Evolutionary conservation across 2,797 vertebrate species (phyloP).

Genomic region (Tinamus major): DNA sequence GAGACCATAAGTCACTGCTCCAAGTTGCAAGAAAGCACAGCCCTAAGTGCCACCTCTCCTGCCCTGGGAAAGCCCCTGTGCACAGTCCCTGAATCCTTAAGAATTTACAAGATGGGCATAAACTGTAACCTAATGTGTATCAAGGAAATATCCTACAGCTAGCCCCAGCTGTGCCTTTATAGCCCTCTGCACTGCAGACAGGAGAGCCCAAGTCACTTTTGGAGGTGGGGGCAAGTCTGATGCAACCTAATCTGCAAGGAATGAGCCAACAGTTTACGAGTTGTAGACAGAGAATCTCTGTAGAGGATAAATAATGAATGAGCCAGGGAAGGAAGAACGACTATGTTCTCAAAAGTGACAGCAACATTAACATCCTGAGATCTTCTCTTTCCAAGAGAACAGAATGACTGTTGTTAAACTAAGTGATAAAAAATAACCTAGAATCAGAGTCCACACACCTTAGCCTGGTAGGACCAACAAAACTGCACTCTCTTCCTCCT

Average conservation of each 20-base stretch:
- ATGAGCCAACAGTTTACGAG: not conserved
- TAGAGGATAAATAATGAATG: rapidly evolving
- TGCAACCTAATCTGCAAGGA: not conserved
- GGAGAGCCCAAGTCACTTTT: not conserved
- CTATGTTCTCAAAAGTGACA: not conserved
- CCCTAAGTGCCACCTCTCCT: not conserved
- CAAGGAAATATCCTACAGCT: not conserved
- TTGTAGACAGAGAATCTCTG: not conserved
- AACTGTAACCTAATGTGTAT: not conserved
- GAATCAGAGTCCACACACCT: not conserved
- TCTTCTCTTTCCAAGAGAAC: not conserved
- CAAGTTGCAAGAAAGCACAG: not conserved
- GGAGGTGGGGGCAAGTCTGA: not conserved
- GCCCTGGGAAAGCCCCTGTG: not conserved
- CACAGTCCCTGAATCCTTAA: not conserved
- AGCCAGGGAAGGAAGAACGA: not conserved
- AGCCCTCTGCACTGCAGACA: rapidly evolving
- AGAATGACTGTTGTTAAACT: not conserved
- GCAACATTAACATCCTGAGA: not conserved
- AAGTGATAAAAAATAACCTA: not conserved
- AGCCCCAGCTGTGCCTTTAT: not conserved
- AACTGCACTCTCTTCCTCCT: not conserved
- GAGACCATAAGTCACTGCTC: not conserved
- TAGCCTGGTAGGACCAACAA: not conserved
- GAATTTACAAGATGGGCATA: not conserved